A percentile compares a stretch with the other conserved stretches of the same genome.
phyloP scores from a whole-genome alignment of 2,113 vertebrate genomes.

The Tautogolabrus adspersus region DNA sequence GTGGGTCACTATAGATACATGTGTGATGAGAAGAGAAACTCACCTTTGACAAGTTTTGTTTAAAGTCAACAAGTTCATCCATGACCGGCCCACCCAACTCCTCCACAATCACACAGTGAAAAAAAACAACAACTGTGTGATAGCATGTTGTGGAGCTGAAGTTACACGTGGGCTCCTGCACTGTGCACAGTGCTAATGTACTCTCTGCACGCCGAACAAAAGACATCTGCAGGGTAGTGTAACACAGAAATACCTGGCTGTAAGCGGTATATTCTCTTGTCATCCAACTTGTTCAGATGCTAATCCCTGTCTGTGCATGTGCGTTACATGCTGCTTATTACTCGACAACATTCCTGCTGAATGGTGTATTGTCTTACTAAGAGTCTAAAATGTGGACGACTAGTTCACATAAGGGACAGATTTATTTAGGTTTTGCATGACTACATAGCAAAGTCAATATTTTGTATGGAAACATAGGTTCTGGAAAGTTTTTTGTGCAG shows the following conservation, averaged over 20 bases:
- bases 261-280: background rate
- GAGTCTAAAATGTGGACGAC: background rate
- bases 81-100: constrained; percentile 4
- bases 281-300: constrained; percentile 1
- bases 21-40: background rate
- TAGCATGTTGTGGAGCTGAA: constrained; percentile 14
- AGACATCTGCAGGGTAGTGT: constrained; percentile 31
- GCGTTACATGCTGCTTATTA: background rate
- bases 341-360: background rate
- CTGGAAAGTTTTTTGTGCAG: background rate
- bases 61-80: background rate
- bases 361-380: background rate
- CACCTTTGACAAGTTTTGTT: background rate
- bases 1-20: background rate
- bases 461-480: background rate
- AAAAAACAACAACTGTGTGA: background rate
- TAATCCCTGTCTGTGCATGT: constrained; percentile 21
- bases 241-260: constrained; percentile 9
- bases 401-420: background rate
- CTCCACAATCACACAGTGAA: background rate
- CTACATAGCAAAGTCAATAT: background rate
- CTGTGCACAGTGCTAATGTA: constrained; percentile 11
- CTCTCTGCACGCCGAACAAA: constrained; percentile 19
- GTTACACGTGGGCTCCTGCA: background rate
- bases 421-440: constrained; percentile 1